phyloP scores from a whole-genome alignment of 2,888 invertebrate genomes.

The Trichopoda pennipes region DNA sequence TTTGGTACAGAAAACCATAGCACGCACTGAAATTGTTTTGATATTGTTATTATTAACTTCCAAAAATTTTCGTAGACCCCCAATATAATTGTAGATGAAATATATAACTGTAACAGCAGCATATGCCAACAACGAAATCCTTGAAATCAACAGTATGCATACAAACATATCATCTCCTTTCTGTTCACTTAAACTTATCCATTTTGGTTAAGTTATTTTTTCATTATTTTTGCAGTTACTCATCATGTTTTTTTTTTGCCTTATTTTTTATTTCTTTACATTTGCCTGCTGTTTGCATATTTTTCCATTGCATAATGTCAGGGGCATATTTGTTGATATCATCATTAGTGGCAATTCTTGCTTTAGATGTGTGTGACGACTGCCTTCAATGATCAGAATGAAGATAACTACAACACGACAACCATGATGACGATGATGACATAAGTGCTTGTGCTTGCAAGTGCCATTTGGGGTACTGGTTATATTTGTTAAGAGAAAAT shows the following conservation, averaged over 20 bases:
- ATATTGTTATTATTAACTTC: background rate
- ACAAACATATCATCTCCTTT: constrained; percentile 19
- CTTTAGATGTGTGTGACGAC: constrained; percentile 44
- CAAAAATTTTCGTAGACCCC: background rate
- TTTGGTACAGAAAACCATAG: too few species aligned
- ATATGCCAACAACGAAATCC: constrained; percentile 37
- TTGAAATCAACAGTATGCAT: constrained; percentile 41
- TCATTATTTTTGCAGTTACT: constrained; percentile 18
- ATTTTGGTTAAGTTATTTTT: constrained; percentile 30
- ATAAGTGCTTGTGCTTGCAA: constrained; percentile 65
- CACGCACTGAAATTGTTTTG: too few species aligned
- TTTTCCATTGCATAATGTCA: constrained; percentile 69
- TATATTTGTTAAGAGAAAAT: constrained; percentile 55
- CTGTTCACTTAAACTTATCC: constrained; percentile 3
- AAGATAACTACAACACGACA: background rate
- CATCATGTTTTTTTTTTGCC: background rate
- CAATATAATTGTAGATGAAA: constrained; percentile 27
- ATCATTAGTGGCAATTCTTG: constrained; percentile 66
- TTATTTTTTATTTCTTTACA: background rate
- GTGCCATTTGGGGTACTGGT: constrained; percentile 58
- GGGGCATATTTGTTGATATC: constrained; percentile 70
- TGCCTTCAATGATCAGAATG: constrained; percentile 44
- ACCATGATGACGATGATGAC: constrained; percentile 41
- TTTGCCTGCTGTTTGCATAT: background rate
- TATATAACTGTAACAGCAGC: constrained; percentile 10